Evolutionary conservation across 2,797 vertebrate genomes (phyloP), one percentile per base, ranked within the genome.

Genomic region (Iguana delicatissima): DNA sequence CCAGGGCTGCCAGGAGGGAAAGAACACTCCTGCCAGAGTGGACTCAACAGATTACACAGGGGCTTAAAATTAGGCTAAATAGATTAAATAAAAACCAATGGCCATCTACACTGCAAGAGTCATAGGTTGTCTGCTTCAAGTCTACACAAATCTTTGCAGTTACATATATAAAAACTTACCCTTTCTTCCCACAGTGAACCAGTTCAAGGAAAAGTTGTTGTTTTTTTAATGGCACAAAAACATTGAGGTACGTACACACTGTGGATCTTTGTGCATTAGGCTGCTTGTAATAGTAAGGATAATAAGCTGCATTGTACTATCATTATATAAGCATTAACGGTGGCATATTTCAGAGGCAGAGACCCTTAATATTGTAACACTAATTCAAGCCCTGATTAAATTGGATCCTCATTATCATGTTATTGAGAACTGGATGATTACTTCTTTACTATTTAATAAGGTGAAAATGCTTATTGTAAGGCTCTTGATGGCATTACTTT

Each of bases 311-410:
- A 35, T 94, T 94, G 90, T 89, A 93, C 92, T 89, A 90, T 82
- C 85, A 64, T 85, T 93, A 94, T 85, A 88, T 64, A 94, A 93
- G 90, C 86, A 79, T 88, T 91, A 67, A 82, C 46, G 74, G 84
- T 85, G 91, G 74, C 2, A 82, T 92, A 86, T 94, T 96, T 96
- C 93, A 84, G 85, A 94, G 80, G 69, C 92, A 95, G 95, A 93
- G 89, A 93, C 1, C 0, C 92, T 84, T 91, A 96, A 92, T 93
- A 89, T 86, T 93, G 91, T 93, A 35, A n/a, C 38, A 89, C 88
- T 93, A 94, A 92, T 93, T 87, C 57, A 93, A 95, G 94, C 91
- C 77, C 92, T 96, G 73, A 96, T 96, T 94, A 96, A 96, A 95
- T 96, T 92, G 74, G 57, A 95, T 94, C 91, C 59, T 73, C 86